Conservation (phyloP, 2,113 vertebrate species). For the Barbus barbus region DNA sequence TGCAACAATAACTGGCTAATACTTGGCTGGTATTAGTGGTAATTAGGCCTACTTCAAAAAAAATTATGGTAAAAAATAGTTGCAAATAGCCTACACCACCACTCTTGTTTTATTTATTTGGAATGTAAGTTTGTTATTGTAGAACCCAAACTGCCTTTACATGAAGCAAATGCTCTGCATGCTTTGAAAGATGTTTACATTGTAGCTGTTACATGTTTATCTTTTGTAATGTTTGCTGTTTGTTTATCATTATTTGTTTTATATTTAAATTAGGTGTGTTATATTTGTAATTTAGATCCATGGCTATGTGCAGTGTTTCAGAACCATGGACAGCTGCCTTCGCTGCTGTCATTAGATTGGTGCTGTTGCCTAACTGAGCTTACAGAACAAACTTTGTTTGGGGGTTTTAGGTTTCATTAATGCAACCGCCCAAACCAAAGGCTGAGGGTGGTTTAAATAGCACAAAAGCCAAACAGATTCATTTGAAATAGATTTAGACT, state of each 20-base stretch:
- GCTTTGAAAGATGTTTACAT: neutral
- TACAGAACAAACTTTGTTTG: neutral
- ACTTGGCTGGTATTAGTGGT: neutral
- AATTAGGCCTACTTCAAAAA: neutral
- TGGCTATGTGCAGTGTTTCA: neutral
- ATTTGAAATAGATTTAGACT: neutral
- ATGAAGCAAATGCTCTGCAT: neutral
- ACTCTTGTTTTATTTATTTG: neutral
- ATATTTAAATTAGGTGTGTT: neutral
- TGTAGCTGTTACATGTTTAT: neutral
- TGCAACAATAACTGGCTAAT: neutral
- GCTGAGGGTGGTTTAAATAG: neutral
- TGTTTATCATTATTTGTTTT: neutral
- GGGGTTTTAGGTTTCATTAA: neutral
- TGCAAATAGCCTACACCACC: neutral
- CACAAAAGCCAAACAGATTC: neutral
- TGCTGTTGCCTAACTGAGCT: neutral
- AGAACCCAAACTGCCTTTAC: neutral
- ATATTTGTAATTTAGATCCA: neutral
- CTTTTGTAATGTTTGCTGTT: neutral
- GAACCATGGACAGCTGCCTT: constrained; percentile 32
- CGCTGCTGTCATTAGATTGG: neutral
- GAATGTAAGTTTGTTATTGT: neutral
- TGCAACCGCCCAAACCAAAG: neutral
- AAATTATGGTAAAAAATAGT: neutral